Conservation (phyloP, 1,140 invertebrate genomes). For the Tigriopus japonicus region DNA sequence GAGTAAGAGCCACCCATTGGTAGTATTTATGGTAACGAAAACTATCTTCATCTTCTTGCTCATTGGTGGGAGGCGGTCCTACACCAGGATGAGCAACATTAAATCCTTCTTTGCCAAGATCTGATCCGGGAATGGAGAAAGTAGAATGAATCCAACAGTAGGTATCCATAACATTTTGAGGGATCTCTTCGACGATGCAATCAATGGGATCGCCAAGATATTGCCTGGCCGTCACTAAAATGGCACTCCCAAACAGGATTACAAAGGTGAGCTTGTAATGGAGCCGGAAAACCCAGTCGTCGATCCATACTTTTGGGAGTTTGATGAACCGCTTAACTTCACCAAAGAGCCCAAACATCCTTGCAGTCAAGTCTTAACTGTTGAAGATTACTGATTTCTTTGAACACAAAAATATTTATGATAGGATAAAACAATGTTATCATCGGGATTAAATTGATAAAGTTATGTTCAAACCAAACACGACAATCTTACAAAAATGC, state of each 20-base stretch:
- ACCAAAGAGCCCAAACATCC: too few relatives aligned
- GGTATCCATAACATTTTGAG: constrained; percentile 37
- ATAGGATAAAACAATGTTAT: too few relatives aligned
- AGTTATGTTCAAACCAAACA: too few relatives aligned
- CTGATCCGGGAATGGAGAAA: constrained; percentile 32
- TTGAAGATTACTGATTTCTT: too few relatives aligned
- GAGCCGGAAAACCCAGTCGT: too few relatives aligned
- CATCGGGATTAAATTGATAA: too few relatives aligned
- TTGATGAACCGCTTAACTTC: too few relatives aligned
- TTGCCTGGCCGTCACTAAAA: constrained; percentile 31
- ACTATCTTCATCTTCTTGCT: neutral
- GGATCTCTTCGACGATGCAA: constrained; percentile 33
- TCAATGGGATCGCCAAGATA: constrained; percentile 47
- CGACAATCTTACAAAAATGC: too few relatives aligned
- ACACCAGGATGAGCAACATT: neutral
- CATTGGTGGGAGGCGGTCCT: neutral
- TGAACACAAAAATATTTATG: too few relatives aligned
- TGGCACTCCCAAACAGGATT: too few relatives aligned
- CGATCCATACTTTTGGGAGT: too few relatives aligned
- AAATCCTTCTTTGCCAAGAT: neutral
- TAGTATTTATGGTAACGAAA: neutral
- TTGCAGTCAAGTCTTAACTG: too few relatives aligned
- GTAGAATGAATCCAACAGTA: constrained; percentile 59
- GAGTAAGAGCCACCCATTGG: neutral
- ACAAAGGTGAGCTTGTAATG: constrained; percentile 44